phyloP scores from a whole-genome alignment of 2,113 vertebrate genomes.

The Rhynchopsitta pachyrhyncha region DNA sequence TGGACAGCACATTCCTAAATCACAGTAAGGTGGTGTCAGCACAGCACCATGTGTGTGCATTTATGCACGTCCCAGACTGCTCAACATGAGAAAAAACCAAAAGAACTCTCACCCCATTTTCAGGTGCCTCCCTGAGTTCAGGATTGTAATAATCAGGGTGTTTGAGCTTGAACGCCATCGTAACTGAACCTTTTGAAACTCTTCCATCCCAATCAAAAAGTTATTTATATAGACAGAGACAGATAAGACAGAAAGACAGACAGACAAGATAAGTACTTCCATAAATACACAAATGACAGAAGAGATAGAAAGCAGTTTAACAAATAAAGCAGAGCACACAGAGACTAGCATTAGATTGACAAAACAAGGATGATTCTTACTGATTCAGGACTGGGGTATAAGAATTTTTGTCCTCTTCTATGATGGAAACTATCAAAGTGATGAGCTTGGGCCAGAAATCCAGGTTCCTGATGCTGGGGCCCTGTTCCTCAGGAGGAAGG shows the following conservation, averaged over 20 bases:
- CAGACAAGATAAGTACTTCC: conserved; percentile 68
- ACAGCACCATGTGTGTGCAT: background rate
- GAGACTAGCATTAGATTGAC: background rate
- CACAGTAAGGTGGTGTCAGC: conserved; percentile 4
- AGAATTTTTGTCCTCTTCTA: conserved; percentile 96
- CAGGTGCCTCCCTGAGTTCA: conserved; percentile 63
- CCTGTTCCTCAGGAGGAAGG: conserved; percentile 89
- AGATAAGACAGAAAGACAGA: conserved; percentile 78
- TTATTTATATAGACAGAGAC: conserved; percentile 79
- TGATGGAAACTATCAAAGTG: conserved; percentile 96
- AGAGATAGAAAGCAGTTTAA: conserved; percentile 55
- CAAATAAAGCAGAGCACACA: conserved; percentile 24
- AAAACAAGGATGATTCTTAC: conserved; percentile 73
- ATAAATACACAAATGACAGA: conserved; percentile 64
- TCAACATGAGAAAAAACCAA: conserved; percentile 50
- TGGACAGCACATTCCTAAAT: background rate
- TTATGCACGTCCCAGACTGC: background rate
- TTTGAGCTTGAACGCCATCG: conserved; percentile 44
- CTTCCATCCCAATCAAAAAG: conserved; percentile 73
- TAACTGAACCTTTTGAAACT: conserved; percentile 65
- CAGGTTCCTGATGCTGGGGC: conserved; percentile 92
- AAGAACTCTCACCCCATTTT: conserved; percentile 68
- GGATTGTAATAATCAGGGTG: conserved; percentile 62
- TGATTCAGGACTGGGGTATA: conserved; percentile 96
- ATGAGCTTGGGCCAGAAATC: conserved; percentile 99